Evolutionary conservation across 1,140 invertebrate genomes (phyloP).

Genomic region (Caenorhabditis inopinata): DNA sequence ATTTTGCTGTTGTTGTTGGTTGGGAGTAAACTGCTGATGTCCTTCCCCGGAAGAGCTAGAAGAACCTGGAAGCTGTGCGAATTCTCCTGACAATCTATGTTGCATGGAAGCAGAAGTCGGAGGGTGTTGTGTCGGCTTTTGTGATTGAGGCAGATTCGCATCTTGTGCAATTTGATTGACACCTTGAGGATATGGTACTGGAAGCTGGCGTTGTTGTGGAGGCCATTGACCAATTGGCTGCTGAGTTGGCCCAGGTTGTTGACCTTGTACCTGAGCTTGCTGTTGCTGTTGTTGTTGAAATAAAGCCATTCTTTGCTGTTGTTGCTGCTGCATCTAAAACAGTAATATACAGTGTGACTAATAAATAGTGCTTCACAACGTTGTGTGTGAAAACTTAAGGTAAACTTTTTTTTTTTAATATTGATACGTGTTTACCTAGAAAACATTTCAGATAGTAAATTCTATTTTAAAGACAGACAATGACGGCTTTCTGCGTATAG

Average conservation of each 20-base stretch:
- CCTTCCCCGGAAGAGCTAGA: neutral
- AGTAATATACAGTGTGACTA: too few relatives aligned
- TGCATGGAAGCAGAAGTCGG: neutral
- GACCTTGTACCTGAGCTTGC: slow-evolving; percentile 5
- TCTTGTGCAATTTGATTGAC: neutral
- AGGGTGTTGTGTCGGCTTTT: neutral
- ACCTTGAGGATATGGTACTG: slow-evolving; percentile 34
- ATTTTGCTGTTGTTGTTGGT: neutral
- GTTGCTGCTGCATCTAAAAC: slow-evolving; percentile 35
- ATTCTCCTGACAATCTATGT: slow-evolving; percentile 31
- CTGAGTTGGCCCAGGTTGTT: neutral
- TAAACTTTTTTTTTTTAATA: too few relatives aligned
- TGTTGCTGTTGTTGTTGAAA: slow-evolving; percentile 46
- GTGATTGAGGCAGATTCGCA: neutral
- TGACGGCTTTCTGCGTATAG: too few relatives aligned
- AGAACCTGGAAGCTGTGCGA: neutral
- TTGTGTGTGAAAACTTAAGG: too few relatives aligned
- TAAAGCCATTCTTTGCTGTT: slow-evolving; percentile 30
- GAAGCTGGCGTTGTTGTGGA: slow-evolving; percentile 28
- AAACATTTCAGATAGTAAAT: too few relatives aligned
- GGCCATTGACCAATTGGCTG: slow-evolving; percentile 6
- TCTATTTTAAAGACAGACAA: too few relatives aligned
- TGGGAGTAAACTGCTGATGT: neutral
- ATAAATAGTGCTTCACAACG: too few relatives aligned
- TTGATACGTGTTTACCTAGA: too few relatives aligned